These are phyloP conservation scores for Trissoscelio sp. DNA, from an alignment of 2,888 invertebrate species.

Conservation along the genomic window DNA sequence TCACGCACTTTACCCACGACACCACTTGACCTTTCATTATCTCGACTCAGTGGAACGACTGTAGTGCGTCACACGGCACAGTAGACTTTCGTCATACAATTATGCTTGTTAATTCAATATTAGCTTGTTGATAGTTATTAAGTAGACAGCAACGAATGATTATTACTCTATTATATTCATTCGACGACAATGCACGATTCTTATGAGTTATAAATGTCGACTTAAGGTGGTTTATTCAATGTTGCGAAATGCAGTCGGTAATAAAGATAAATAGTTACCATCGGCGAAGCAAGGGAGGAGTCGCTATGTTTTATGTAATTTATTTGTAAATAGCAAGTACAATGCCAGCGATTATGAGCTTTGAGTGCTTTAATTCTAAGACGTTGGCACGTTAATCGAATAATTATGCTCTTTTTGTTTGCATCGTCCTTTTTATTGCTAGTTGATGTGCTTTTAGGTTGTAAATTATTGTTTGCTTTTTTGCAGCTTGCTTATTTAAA, in stretches of 20 bases:
- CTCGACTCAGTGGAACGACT: slow-evolving; percentile 60
- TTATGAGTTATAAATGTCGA: slow-evolving; percentile 55
- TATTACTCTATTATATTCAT: slow-evolving; percentile 58
- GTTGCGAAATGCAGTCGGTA: slow-evolving; percentile 44
- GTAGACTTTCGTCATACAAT: slow-evolving; percentile 64
- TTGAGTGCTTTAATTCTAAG: slow-evolving; percentile 36
- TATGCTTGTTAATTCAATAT: slow-evolving; percentile 65
- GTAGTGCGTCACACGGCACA: slow-evolving; percentile 60
- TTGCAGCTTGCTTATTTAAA: no score
- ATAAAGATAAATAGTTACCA: slow-evolving; percentile 51
- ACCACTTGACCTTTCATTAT: slow-evolving; percentile 72
- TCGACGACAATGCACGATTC: slow-evolving; percentile 42
- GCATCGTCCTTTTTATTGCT: not conserved
- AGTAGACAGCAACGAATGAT: slow-evolving; percentile 45
- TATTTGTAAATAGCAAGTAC: slow-evolving; percentile 34
- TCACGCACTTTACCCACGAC: slow-evolving; percentile 72
- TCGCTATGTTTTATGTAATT: slow-evolving; percentile 21
- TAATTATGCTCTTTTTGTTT: slow-evolving; percentile 15
- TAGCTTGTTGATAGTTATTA: slow-evolving; percentile 64
- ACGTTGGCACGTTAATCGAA: slow-evolving; percentile 19
- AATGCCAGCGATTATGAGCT: slow-evolving; percentile 30
- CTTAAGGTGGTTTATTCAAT: slow-evolving; percentile 30
- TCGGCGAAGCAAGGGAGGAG: slow-evolving; percentile 7
- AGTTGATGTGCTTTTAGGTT: not conserved
- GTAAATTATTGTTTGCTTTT: not conserved